Evolutionary conservation across 1,140 invertebrate genomes (phyloP).

Genomic region (Drosophila elegans): DNA sequence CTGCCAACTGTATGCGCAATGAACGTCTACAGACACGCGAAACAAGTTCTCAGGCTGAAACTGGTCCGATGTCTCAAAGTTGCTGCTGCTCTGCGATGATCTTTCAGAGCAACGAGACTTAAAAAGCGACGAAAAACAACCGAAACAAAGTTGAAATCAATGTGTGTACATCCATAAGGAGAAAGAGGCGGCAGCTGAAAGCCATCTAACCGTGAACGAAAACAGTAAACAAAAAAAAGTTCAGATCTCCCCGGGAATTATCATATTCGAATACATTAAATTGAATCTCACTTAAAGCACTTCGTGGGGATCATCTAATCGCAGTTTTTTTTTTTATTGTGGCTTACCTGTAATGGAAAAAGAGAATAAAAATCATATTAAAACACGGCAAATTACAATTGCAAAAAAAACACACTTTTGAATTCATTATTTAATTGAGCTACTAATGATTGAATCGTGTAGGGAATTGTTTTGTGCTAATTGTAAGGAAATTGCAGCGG

Average conservation of each 20-base stretch:
- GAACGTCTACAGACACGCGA: slow-evolving; percentile 30
- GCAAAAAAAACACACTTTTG: not conserved
- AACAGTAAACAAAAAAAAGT: slow-evolving; percentile 22
- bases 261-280: slow-evolving; percentile 22
- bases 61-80: slow-evolving; percentile 68
- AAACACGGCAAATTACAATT: not conserved
- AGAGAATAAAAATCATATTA: slow-evolving; percentile 20
- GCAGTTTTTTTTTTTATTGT: not conserved
- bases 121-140: slow-evolving; percentile 25
- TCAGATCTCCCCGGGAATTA: slow-evolving; percentile 21
- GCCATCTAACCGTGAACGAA: slow-evolving; percentile 24
- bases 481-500: not conserved
- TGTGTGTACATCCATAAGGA: slow-evolving; percentile 29
- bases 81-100: slow-evolving; percentile 41
- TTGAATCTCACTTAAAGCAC: slow-evolving; percentile 21
- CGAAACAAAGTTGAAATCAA: slow-evolving; percentile 49
- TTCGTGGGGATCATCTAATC: not conserved
- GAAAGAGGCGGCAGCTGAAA: slow-evolving; percentile 9
- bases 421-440: slow-evolving; percentile 8
- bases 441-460: slow-evolving; percentile 12
- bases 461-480: not conserved
- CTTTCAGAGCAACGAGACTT: slow-evolving; percentile 36
- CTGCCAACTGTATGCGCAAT: slow-evolving; percentile 40
- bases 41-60: slow-evolving; percentile 72
- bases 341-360: slow-evolving; percentile 25